These are phyloP conservation scores for Tetrax tetrax DNA, from an alignment of 2,113 vertebrate species.

Conservation along the genomic window DNA sequence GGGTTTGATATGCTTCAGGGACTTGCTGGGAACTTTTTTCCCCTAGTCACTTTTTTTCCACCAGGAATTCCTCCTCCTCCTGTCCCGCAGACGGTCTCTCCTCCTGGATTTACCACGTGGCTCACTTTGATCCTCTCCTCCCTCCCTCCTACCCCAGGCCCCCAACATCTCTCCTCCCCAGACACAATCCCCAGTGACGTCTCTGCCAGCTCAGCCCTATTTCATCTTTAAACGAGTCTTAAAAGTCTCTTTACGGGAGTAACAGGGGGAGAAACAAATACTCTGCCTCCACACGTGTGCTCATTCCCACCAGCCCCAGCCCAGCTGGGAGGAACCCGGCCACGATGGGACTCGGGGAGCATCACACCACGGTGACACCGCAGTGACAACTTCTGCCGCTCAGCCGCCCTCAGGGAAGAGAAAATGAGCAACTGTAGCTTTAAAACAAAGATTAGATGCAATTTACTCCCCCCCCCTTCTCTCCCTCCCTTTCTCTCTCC, in stretches of 20 bases:
- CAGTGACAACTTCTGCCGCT: neutral
- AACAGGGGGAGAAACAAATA: neutral
- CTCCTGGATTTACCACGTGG: neutral
- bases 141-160: neutral
- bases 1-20: neutral
- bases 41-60: neutral
- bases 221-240: neutral
- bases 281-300: neutral
- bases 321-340: neutral
- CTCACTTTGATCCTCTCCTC: neutral
- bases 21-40: neutral
- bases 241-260: neutral
- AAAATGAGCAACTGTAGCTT: slow-evolving; percentile 46
- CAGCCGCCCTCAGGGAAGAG: neutral
- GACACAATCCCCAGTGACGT: neutral
- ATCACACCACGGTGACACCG: neutral
- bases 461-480: neutral
- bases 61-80: neutral
- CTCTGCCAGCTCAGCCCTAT: neutral
- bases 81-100: neutral
- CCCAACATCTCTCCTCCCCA: neutral
- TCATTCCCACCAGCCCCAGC: neutral
- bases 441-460: slow-evolving; percentile 70
- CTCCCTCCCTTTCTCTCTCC: neutral
- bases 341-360: neutral